Evolutionary conservation across 2,113 vertebrate genomes (phyloP).

Genomic region (Marcusenius ussheri): DNA sequence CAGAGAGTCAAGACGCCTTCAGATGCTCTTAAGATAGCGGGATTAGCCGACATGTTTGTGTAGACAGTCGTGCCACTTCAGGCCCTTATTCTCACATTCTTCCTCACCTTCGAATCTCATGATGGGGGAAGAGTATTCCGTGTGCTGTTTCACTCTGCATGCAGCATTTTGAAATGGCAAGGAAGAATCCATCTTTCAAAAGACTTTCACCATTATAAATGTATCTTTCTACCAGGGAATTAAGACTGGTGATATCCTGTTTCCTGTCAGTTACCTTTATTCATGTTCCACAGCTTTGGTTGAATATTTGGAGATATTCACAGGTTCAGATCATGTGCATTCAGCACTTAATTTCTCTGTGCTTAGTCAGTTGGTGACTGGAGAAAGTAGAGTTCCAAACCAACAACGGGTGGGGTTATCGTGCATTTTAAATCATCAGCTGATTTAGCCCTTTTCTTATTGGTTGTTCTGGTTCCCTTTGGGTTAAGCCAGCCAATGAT

Average conservation of each 20-base stretch:
- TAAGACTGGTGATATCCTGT: background rate
- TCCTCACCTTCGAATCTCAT: background rate
- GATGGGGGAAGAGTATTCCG: background rate
- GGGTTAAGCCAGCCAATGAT: background rate
- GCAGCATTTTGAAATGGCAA: background rate
- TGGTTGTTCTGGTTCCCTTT: background rate
- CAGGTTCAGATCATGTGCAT: background rate
- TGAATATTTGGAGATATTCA: background rate
- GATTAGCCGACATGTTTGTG: background rate
- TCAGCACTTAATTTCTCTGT: background rate
- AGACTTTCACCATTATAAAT: background rate
- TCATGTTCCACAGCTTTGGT: background rate
- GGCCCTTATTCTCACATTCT: background rate
- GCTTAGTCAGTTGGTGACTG: background rate
- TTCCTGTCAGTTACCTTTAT: background rate
- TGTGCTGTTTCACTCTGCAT: background rate
- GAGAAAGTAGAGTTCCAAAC: background rate
- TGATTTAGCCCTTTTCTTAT: background rate
- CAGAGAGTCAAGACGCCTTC: background rate
- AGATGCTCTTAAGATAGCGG: background rate
- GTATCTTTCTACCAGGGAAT: background rate
- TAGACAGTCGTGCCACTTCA: background rate
- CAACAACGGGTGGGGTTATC: background rate
- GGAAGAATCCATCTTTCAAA: background rate
- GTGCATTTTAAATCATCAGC: background rate